A percentile compares a stretch with the other conserved stretches of the same genome.
phyloP scores from a whole-genome alignment of 2,888 invertebrate species.

The Malacosoma neustria region DNA sequence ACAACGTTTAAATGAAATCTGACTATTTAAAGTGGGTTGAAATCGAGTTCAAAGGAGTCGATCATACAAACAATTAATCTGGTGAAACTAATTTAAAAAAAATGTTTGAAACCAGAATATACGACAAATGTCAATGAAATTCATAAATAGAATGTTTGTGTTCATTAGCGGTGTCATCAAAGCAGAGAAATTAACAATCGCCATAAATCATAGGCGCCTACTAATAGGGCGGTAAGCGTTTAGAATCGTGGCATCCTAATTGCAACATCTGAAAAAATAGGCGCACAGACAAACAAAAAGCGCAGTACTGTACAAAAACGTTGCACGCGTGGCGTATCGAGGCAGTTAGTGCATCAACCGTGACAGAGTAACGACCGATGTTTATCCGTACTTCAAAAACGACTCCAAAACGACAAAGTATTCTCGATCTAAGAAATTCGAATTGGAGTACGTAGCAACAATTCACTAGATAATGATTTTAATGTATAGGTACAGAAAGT shows the following conservation, averaged over 20 bases:
- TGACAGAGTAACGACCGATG: slow-evolving; percentile 66
- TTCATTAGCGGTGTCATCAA: slow-evolving; percentile 34
- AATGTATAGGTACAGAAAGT: no score
- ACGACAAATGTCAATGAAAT: no score
- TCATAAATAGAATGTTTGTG: not conserved
- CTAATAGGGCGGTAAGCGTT: slow-evolving; percentile 28
- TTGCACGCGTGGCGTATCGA: slow-evolving; percentile 58
- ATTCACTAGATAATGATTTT: no score
- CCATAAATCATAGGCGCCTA: slow-evolving; percentile 61
- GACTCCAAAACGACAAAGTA: no score
- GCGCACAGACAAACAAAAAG: slow-evolving; percentile 29
- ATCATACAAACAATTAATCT: no score
- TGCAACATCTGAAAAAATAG: slow-evolving; percentile 24
- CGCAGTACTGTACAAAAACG: slow-evolving; percentile 31
- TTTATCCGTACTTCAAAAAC: slow-evolving; percentile 50
- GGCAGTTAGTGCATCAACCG: slow-evolving; percentile 63
- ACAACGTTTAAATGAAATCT: no score
- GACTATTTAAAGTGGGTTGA: no score
- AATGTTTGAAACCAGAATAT: no score
- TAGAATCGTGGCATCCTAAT: slow-evolving; percentile 22
- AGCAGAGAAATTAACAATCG: slow-evolving; percentile 20
- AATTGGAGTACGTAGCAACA: no score
- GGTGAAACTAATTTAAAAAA: no score
- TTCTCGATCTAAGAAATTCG: no score
- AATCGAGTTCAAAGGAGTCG: no score